These are phyloP conservation scores for Seira musarum DNA, from an alignment of 2,888 invertebrate genomes.

Conservation along the genomic window DNA sequence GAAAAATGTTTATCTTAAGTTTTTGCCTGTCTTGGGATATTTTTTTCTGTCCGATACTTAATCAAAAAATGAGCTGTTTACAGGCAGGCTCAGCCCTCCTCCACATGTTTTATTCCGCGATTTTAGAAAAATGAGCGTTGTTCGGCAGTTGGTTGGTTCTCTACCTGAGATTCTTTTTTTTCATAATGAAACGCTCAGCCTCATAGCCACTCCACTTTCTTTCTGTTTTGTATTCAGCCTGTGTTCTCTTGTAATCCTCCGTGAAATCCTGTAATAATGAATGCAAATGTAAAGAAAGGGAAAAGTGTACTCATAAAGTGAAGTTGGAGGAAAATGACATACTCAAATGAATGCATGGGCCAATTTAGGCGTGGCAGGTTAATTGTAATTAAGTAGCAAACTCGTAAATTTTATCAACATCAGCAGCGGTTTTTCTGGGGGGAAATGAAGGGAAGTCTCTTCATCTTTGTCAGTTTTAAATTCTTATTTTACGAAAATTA, in stretches of 20 bases:
- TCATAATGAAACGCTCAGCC: too few species aligned
- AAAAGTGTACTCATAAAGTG: conserved; percentile 51
- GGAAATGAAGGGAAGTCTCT: too few species aligned
- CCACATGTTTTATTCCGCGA: conserved; percentile 32
- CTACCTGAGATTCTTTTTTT: too few species aligned
- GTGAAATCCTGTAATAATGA: too few species aligned
- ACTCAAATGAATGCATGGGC: conserved; percentile 37
- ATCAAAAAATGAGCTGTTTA: conserved; percentile 9
- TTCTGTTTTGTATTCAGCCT: background rate
- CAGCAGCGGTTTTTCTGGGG: too few species aligned
- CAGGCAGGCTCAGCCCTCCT: conserved; percentile 22
- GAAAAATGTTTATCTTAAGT: too few species aligned
- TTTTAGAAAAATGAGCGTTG: too few species aligned
- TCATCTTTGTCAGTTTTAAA: conserved; percentile 17
- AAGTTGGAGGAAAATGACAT: conserved; percentile 41
- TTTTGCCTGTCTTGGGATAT: too few species aligned
- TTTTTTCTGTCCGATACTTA: background rate
- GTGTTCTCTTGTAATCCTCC: background rate
- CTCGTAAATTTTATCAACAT: conserved; percentile 67
- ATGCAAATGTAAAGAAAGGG: conserved; percentile 42
- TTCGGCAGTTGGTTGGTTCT: too few species aligned
- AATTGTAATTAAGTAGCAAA: conserved; percentile 70
- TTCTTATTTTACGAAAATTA: too few species aligned
- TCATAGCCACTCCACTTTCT: background rate
- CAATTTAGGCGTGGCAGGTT: conserved; percentile 69